Conservation (phyloP, 2,797 vertebrate species). For the Spinus pinus region DNA sequence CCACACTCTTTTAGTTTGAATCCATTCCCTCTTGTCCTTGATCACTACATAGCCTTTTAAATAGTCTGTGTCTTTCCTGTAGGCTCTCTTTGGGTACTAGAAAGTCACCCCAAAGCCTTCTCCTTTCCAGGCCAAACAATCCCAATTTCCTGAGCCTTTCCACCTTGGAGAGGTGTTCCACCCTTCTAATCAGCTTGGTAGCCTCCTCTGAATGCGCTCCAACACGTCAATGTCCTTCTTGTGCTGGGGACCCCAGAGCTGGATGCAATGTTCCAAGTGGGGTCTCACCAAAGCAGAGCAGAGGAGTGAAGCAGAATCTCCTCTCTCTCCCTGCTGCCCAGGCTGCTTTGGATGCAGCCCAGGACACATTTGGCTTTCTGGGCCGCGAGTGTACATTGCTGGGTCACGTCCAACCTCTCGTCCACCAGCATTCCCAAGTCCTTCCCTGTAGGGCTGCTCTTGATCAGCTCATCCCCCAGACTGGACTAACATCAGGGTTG, state of each 20-base stretch:
- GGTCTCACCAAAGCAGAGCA: not conserved
- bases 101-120: not conserved
- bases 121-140: not conserved
- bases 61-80: not conserved
- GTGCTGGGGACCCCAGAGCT: not conserved
- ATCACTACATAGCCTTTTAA: not conserved
- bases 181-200: not conserved
- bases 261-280: not conserved
- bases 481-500: not conserved
- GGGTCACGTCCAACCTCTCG: not conserved
- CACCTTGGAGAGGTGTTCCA: not conserved
- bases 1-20: rapidly evolving
- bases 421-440: not conserved
- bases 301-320: not conserved
- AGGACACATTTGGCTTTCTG: not conserved
- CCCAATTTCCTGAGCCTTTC: not conserved
- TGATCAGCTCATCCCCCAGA: rapidly evolving
- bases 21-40: not conserved
- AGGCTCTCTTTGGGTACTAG: not conserved
- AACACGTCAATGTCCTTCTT: rapidly evolving
- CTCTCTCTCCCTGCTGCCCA: not conserved
- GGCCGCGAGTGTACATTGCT: not conserved
- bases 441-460: not conserved
- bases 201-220: rapidly evolving
- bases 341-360: not conserved